Evolutionary conservation across 2,888 invertebrate species (phyloP).

Genomic region (Epinotia ramella): DNA sequence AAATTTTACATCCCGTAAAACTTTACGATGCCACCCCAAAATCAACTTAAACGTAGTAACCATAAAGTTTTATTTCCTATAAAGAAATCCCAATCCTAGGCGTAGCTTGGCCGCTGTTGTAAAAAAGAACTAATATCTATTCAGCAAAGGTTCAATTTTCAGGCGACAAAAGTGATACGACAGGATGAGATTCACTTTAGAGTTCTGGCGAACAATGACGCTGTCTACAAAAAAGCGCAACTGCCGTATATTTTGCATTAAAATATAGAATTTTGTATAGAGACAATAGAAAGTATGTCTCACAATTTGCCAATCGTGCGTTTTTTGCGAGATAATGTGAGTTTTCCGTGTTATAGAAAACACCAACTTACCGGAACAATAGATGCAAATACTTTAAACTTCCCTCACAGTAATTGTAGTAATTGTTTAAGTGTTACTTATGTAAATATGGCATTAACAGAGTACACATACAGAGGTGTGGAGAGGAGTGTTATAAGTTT

Average conservation of each 20-base stretch:
- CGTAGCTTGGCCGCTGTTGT: neutral
- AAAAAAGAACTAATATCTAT: neutral
- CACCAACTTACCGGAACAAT: neutral
- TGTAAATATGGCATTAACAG: too few relatives aligned
- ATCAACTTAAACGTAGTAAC: conserved; percentile 32
- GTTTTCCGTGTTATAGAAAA: neutral
- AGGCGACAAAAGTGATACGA: neutral
- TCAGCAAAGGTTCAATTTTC: neutral
- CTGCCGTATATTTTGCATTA: neutral
- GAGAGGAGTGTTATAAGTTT: too few relatives aligned
- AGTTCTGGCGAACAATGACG: neutral
- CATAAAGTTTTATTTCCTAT: conserved; percentile 37
- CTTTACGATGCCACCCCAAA: conserved; percentile 33
- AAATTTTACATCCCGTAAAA: conserved; percentile 34
- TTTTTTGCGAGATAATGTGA: conserved; percentile 17
- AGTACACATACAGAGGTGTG: too few relatives aligned
- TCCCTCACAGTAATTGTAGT: too few relatives aligned
- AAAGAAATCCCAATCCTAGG: neutral
- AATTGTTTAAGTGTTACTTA: too few relatives aligned
- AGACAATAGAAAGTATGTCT: neutral
- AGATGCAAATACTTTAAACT: neutral
- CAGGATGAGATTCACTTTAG: neutral
- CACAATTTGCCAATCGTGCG: conserved; percentile 9
- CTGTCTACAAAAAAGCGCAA: neutral
- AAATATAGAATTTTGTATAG: neutral